phyloP scores from a whole-genome alignment of 1,140 invertebrate genomes.

The Eciton burchellii region DNA sequence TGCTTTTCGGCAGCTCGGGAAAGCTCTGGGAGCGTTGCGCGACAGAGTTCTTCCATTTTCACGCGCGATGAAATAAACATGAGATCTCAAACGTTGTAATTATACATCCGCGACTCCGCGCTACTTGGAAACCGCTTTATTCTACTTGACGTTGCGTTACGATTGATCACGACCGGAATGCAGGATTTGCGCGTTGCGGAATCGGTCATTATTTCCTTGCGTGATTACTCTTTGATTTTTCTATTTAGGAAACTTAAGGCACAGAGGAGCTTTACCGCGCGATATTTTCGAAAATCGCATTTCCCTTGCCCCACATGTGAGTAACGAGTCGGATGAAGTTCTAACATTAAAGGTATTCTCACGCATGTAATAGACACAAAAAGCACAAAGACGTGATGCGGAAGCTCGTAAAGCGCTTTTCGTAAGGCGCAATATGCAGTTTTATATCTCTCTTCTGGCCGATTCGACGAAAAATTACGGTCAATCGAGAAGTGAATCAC shows the following conservation, averaged over 20 bases:
- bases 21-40: constrained; percentile 1
- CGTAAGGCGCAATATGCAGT: not conserved
- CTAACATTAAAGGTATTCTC: not conserved
- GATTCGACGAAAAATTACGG: constrained; percentile 18
- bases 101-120: constrained; percentile 33
- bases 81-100: constrained; percentile 41
- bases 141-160: not conserved
- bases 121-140: constrained; percentile 33
- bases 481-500: constrained; percentile 14
- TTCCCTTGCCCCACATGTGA: not conserved
- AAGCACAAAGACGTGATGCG: not conserved
- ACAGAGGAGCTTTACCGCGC: not conserved
- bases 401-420: not conserved
- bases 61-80: constrained; percentile 27
- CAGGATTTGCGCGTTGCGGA: constrained; percentile 11
- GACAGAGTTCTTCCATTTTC: constrained; percentile 40
- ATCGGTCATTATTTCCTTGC: not conserved
- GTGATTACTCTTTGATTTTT: constrained; percentile 15
- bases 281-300: not conserved
- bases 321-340: not conserved
- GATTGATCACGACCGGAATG: not conserved
- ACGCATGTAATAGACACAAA: not conserved
- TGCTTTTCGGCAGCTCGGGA: constrained; percentile 11
- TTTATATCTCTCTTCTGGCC: not conserved
- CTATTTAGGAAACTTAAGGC: not conserved